Evolutionary conservation across 2,113 vertebrate species (phyloP).

Genomic region (Trematomus loennbergii): DNA sequence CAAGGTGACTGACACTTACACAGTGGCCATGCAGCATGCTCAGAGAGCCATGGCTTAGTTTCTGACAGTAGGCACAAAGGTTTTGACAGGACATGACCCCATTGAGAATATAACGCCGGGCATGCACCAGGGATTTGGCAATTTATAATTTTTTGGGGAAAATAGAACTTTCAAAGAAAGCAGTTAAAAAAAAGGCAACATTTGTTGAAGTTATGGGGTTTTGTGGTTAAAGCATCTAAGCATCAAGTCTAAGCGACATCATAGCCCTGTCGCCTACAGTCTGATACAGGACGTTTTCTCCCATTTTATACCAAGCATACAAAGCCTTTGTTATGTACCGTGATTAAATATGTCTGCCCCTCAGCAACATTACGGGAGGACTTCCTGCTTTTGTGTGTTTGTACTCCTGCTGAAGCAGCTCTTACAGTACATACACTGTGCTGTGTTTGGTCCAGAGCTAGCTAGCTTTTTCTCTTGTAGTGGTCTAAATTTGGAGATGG

Average conservation of each 20-base stretch:
- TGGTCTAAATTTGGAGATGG: neutral
- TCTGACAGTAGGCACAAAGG: conserved; percentile 73
- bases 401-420: too few relatives aligned
- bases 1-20: conserved; percentile 79
- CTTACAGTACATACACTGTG: neutral
- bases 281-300: neutral
- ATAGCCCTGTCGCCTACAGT: neutral
- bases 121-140: conserved; percentile 22
- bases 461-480: neutral
- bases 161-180: neutral
- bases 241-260: neutral
- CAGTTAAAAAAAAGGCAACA: too few relatives aligned
- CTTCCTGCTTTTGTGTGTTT: neutral
- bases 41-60: conserved; percentile 69
- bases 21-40: conserved; percentile 67
- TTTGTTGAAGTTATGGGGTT: neutral
- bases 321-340: neutral
- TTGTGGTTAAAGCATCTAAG: neutral
- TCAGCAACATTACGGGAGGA: neutral
- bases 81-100: conserved; percentile 71
- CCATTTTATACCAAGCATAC: neutral
- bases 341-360: neutral
- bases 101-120: conserved; percentile 47
- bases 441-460: neutral
- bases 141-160: conserved; percentile 7